Evolutionary conservation across 2,113 vertebrate species (phyloP).

Genomic region (Hyperoodon ampullatus): DNA sequence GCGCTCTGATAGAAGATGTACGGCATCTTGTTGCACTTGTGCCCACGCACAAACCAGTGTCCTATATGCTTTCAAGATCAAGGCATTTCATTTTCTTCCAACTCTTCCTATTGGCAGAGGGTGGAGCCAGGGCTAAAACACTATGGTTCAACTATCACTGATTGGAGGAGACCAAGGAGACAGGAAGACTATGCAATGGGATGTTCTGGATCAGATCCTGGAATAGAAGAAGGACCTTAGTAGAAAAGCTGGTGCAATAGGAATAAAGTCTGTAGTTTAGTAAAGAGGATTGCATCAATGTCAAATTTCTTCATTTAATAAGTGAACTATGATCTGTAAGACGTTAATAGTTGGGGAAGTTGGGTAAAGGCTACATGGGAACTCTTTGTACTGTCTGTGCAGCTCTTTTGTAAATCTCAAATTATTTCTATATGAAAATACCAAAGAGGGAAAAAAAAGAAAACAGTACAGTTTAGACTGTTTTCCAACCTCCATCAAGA

Average conservation of each 20-base stretch:
- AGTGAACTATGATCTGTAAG: not conserved
- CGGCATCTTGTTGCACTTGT: accelerated
- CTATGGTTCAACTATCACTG: no score
- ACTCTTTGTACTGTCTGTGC: not conserved
- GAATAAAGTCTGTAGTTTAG: not conserved
- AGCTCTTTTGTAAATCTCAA: not conserved
- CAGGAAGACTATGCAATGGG: not conserved
- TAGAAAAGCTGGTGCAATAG: not conserved
- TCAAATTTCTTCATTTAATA: not conserved
- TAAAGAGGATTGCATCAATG: not conserved
- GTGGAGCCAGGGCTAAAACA: not conserved
- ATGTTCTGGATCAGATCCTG: not conserved
- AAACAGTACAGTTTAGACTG: not conserved
- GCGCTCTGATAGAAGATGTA: not conserved
- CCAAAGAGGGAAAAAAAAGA: not conserved
- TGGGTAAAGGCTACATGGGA: not conserved
- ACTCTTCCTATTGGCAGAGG: not conserved
- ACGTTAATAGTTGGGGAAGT: not conserved
- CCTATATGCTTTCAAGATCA: not conserved
- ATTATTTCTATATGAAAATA: not conserved
- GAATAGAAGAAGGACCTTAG: not conserved
- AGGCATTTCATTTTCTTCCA: not conserved
- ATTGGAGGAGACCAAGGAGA: not conserved
- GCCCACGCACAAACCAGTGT: not conserved
- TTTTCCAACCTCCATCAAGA: not conserved